Percentiles rank a stretch among this genome's conserved stretches.
Evolutionary conservation across 2,113 vertebrate genomes (phyloP).

Genomic region (Stigmatopora argus): DNA sequence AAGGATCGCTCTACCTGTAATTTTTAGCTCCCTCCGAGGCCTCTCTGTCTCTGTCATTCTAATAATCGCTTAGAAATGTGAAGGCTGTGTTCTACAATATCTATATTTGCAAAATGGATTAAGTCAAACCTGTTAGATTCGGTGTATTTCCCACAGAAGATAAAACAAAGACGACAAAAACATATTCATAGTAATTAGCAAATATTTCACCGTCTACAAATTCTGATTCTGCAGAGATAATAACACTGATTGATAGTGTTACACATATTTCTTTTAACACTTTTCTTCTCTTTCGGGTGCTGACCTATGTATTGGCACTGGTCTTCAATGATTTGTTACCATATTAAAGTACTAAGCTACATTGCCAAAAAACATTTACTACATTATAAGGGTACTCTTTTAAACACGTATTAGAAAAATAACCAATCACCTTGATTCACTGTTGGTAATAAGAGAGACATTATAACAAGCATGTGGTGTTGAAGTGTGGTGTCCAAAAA

Average conservation of each 20-base stretch:
- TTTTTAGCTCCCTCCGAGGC: conserved; percentile 70
- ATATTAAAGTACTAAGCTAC: not conserved
- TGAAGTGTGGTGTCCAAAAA: not conserved
- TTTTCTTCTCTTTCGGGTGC: not conserved
- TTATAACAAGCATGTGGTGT: not conserved
- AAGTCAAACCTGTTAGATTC: conserved; percentile 20
- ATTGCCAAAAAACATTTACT: not conserved
- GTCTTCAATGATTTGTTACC: not conserved
- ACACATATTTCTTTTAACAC: not conserved
- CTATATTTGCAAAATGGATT: conserved; percentile 65
- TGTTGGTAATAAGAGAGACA: not conserved
- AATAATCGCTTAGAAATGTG: conserved; percentile 62
- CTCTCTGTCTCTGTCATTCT: conserved; percentile 68
- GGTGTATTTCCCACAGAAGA: not conserved
- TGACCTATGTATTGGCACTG: not conserved
- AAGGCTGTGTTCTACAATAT: conserved; percentile 61
- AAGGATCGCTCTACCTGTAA: conserved; percentile 77
- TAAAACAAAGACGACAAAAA: not conserved
- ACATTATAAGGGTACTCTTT: too few species aligned
- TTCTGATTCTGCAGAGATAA: conserved; percentile 39
- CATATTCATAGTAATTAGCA: not conserved
- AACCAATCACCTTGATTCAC: not conserved
- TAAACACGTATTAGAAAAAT: not conserved
- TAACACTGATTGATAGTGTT: not conserved
- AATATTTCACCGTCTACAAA: conserved; percentile 14